Evolutionary conservation across 1,140 invertebrate genomes (phyloP).

Genomic region (Brachionus angularis): DNA sequence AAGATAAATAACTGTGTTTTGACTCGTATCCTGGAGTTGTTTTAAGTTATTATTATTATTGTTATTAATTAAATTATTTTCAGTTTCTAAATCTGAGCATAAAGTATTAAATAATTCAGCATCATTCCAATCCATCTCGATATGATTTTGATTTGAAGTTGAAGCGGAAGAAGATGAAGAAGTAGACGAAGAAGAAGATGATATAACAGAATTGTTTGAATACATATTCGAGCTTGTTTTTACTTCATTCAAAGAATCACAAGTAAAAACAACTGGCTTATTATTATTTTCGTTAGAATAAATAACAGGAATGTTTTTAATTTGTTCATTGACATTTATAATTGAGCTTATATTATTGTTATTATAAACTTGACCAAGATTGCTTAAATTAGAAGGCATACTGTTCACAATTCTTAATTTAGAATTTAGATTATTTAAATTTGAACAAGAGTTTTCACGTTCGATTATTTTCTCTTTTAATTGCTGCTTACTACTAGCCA

Average conservation of each 20-base stretch:
- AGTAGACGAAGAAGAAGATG: neutral
- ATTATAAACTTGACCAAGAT: neutral
- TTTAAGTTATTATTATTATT: conserved; percentile 1
- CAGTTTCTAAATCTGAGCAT: neutral
- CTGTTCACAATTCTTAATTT: neutral
- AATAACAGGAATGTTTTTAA: neutral
- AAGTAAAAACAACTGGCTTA: neutral
- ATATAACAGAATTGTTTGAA: neutral
- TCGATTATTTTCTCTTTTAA: neutral
- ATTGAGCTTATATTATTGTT: neutral
- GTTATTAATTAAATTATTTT: neutral
- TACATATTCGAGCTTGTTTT: neutral
- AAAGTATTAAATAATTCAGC: neutral
- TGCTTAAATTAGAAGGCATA: conserved; percentile 20
- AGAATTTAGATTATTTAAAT: neutral
- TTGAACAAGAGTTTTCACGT: neutral
- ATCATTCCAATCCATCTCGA: conserved; percentile 31
- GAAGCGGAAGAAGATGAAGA: neutral
- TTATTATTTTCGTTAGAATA: neutral
- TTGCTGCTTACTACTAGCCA: neutral
- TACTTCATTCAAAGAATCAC: neutral
- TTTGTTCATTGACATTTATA: neutral
- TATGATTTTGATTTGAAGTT: neutral
- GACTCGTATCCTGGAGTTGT: no score
- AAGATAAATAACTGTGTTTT: no score